Base-by-base conservation (phyloP, 2,113 vertebrate species). In the Crotalus viridis region DNA sequence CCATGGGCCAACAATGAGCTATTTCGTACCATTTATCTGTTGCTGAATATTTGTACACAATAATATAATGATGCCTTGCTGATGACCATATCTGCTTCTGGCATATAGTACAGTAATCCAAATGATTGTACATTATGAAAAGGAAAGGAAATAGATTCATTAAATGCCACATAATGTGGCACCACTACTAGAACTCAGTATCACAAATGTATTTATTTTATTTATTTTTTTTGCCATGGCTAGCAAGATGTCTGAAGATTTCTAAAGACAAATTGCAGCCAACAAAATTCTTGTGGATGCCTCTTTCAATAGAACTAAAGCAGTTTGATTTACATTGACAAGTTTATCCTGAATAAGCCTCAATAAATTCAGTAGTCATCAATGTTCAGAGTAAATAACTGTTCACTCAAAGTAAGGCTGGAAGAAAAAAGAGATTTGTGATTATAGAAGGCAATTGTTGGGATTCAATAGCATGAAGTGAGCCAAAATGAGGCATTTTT, bases 401-500 rank as follows among this genome's bases (percentile, higher is more conserved):
- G 43, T 85, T 90, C 55, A n/a, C 12, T 43, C 59, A 48, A 52
- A 91, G 74, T 91, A 91, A 93, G 92, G 92, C 74, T 85, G 8
- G 0, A 57, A 90, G 85, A 1, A 94, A 17, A 91, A 81, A 93
- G 74, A 52, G 91, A 87, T 39, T 69, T 1, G 0, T 39, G 26
- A 85, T 19, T 74, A 74, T 91, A 92, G 57, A 87, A 90, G 22
- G 52, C 39, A 86, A 33, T 61, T n/a, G 51, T 56, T 90, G 28
- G 59, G 39, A 87, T n/a, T 54, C 56, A n/a, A 89, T 87, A 93
- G n/a, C 13, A 51, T 15, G 46, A 91, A 64, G 28, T 93, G 89
- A 61, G 87, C 46, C 74, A 24, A 92, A 52, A 39, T 87, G 48
- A 21, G 43, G 89, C 24, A 1, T 87, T 88, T 93, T 96, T 95